Evolutionary conservation across 2,113 vertebrate genomes (phyloP), one percentile per base, ranked within the genome.

Genomic region (Stictonetta naevosa): DNA sequence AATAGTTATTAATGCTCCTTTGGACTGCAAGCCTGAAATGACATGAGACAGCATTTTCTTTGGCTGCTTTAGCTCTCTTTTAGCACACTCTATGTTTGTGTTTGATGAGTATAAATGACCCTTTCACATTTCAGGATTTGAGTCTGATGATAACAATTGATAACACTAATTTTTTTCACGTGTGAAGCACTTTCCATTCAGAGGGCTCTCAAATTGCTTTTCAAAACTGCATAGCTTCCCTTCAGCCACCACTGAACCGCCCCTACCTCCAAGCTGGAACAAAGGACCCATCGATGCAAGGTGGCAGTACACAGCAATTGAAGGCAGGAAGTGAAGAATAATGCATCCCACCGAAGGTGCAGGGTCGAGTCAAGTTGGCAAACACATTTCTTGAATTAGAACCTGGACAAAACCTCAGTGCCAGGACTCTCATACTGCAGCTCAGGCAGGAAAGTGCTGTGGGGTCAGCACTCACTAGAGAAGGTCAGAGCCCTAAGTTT

Each of bases 91-190:
- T 0, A 0, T 33, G 44, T 44, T 73, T 86, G 68, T 60, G 56
- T 92, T 83, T 88, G 76, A 91, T 88, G 11, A 58, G 13, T 62
- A 42, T 56, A 90, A 95, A 88, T 80, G 80, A 85, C 34, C 40
- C 90, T 84, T 95, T 95, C 63, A 92, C 94, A 84, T 71, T 71
- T 92, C 73, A 80, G 88, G 85, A 95, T 88, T 95, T 88, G 73
- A 92, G 42, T 56, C 56, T 7, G 31, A 50, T 1, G 6, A 90
- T 78, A 72, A 81, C 56, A 46, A 46, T 46, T 81, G 90, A 44
- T 84, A 90, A 71, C 68, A 74, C 42, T 77, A 80, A 67, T 83
- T 90, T 93, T 93, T 97, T 96, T 92, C 73, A 73, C 14, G 25
- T 84, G 58, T 82, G 80, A 76, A 92, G 76, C 62, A 78, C 7